Evolutionary conservation across 1,140 invertebrate genomes (phyloP).

Genomic region (Globodera rostochiensis): DNA sequence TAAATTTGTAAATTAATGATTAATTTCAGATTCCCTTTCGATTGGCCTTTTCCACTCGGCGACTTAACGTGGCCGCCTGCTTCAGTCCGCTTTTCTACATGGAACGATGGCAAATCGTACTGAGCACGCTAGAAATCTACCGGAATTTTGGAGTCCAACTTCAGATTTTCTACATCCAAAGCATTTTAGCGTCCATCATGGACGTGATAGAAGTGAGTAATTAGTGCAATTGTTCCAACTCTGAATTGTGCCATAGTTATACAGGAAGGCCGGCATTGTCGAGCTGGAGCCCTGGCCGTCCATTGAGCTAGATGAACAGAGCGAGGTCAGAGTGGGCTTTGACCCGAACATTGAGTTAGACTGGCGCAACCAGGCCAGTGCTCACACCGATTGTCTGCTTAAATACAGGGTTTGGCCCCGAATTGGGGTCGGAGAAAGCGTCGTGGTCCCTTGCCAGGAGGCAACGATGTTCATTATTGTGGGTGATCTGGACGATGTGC

Average conservation of each 20-base stretch:
- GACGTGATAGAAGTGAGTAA: slow-evolving; percentile 30
- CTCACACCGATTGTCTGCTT: slow-evolving; percentile 59
- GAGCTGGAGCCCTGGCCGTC: slow-evolving; percentile 45
- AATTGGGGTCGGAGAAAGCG: not conserved
- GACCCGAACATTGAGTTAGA: slow-evolving; percentile 58
- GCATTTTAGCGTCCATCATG: slow-evolving; percentile 44
- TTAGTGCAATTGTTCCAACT: not conserved
- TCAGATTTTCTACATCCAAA: slow-evolving; percentile 59
- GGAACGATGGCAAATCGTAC: slow-evolving; percentile 55
- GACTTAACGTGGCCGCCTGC: slow-evolving; percentile 46
- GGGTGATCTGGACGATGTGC: slow-evolving; percentile 56
- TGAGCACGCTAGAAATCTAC: slow-evolving; percentile 57
- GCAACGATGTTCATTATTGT: slow-evolving; percentile 57
- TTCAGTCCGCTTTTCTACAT: slow-evolving; percentile 57
- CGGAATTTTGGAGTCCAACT: slow-evolving; percentile 54
- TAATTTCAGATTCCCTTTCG: slow-evolving; percentile 24
- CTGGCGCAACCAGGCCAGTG: slow-evolving; percentile 57
- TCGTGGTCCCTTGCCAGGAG: slow-evolving; percentile 36
- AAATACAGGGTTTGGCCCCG: slow-evolving; percentile 52
- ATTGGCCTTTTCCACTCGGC: slow-evolving; percentile 31
- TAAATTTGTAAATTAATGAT: no score
- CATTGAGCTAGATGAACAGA: slow-evolving; percentile 28
- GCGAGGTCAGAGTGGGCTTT: slow-evolving; percentile 26
- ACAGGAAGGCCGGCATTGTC: slow-evolving; percentile 38
- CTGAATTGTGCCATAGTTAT: slow-evolving; percentile 28